A percentile compares a stretch with the other conserved stretches of the same genome.
These are phyloP conservation scores for Meghimatium bilineatum DNA, from an alignment of 2,888 invertebrate species.

Conservation along the genomic window DNA sequence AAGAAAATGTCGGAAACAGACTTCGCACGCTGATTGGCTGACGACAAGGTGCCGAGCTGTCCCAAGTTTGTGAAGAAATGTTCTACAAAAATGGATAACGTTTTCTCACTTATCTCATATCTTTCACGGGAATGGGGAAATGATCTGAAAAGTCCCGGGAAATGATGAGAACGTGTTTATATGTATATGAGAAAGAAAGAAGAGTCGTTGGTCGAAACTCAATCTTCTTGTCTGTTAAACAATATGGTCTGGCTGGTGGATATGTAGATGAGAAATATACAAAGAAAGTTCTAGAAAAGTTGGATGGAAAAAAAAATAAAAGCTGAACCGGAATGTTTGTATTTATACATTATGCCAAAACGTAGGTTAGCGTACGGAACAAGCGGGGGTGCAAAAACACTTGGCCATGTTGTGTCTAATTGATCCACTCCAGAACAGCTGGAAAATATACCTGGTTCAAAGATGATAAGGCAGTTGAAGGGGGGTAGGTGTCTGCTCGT, in stretches of 20 bases:
- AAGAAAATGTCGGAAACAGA: slow-evolving; percentile 26
- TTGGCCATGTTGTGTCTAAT: slow-evolving; percentile 42
- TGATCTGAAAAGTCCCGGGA: background rate
- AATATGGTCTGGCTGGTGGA: background rate
- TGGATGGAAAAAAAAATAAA: background rate
- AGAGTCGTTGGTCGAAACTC: background rate
- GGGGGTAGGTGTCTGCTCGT: slow-evolving; percentile 24
- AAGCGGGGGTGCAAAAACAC: slow-evolving; percentile 30
- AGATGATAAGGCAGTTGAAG: slow-evolving; percentile 34
- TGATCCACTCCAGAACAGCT: slow-evolving; percentile 29
- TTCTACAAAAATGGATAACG: slow-evolving; percentile 3
- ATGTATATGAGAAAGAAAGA: no score
- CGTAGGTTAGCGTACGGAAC: slow-evolving; percentile 11
- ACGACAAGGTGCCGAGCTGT: slow-evolving; percentile 29
- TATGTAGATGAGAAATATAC: background rate
- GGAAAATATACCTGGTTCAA: slow-evolving; percentile 30
- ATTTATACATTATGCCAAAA: slow-evolving; percentile 14
- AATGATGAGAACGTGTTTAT: slow-evolving; percentile 3
- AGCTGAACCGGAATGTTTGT: background rate
- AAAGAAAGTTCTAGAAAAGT: background rate
- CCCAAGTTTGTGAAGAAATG: background rate
- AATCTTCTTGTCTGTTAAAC: slow-evolving; percentile 1
- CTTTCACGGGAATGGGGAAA: background rate
- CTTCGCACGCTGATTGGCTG: slow-evolving; percentile 15
- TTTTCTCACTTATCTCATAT: slow-evolving; percentile 9